Base-by-base conservation (phyloP, 2,888 invertebrate species). In the Strigamia maritima region DNA sequence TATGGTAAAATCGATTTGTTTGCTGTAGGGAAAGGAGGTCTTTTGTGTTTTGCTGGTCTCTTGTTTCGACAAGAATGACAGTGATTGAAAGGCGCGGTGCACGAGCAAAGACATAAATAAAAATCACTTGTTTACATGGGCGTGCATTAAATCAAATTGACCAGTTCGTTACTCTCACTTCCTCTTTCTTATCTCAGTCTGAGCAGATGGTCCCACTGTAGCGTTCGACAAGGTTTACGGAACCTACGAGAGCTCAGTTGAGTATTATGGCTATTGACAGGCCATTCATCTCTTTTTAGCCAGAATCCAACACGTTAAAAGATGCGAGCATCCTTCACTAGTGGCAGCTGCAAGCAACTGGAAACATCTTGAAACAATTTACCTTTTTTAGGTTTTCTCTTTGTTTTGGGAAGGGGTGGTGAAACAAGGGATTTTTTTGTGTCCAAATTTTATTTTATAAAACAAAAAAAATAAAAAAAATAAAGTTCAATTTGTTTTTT, bases 71-170 rank as follows among this genome's bases (percentile, higher is more conserved):
- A 54, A 54, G 54, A 54, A 35, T 54, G 54, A 54, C 54, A 54
- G 54, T 54, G 54, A 54, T 54, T 54, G 54, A 54, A 54, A 54
- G 54, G 54, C 54, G 54, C 54, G 19, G 54, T 54, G 54, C 54
- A 54, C 54, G 54, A 54, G 54, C 54, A 54, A 54, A 54, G 54
- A 54, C 54, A 19, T 54, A 54, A 54, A 54, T 54, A 54, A 54
- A 54, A 54, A 54, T 54, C 54, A 54, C 54, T 54, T 54, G 54
- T 54, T 54, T 54, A 54, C 54, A 54, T 54, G 54, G 54, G 54
- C 54, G 54, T 54, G 54, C 54, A 54, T 54, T 54, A 54, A 54
- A 54, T 54, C 54, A 54, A 54, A 54, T 54, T 54, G 54, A 54
- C 54, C 54, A 54, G 54, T 54, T 54, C 54, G 54, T 54, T 54